phyloP scores from a whole-genome alignment of 2,888 invertebrate species.

The Arctia plantaginis region DNA sequence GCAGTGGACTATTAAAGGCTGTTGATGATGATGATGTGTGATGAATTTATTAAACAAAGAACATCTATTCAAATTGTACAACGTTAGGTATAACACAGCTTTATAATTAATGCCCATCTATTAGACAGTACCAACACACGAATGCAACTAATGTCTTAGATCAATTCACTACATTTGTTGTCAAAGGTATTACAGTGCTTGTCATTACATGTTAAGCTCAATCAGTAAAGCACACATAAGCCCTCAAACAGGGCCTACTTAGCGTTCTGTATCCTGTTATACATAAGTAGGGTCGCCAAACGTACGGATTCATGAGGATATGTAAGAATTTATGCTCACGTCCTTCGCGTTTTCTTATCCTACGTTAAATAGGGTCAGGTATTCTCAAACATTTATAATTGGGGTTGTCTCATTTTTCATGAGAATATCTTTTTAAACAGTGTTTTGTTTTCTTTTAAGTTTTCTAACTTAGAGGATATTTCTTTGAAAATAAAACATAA shows the following conservation, averaged over 20 bases:
- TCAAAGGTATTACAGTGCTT: constrained; percentile 37
- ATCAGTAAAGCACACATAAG: constrained; percentile 50
- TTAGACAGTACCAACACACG: neutral
- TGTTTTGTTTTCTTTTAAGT: neutral
- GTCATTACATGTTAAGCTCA: constrained; percentile 46
- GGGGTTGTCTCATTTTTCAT: neutral
- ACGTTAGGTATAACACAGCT: neutral
- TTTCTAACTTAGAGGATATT: no score
- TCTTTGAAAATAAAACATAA: neutral
- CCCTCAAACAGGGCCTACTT: constrained; percentile 49
- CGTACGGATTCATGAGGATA: neutral
- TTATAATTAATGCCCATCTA: neutral
- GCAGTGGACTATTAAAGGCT: no score
- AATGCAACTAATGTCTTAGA: constrained; percentile 15
- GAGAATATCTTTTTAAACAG: neutral
- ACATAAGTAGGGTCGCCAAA: constrained; percentile 11
- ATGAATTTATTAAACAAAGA: no score
- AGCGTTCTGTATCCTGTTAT: constrained; percentile 44
- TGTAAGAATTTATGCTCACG: neutral
- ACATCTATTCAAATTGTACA: neutral
- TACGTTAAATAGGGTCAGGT: neutral
- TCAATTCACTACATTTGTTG: constrained; percentile 36
- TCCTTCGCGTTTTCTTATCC: neutral
- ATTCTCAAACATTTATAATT: neutral
- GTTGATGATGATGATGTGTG: no score